Evolutionary conservation across 2,888 invertebrate species (phyloP).

Genomic region (Diarsia dahlii): DNA sequence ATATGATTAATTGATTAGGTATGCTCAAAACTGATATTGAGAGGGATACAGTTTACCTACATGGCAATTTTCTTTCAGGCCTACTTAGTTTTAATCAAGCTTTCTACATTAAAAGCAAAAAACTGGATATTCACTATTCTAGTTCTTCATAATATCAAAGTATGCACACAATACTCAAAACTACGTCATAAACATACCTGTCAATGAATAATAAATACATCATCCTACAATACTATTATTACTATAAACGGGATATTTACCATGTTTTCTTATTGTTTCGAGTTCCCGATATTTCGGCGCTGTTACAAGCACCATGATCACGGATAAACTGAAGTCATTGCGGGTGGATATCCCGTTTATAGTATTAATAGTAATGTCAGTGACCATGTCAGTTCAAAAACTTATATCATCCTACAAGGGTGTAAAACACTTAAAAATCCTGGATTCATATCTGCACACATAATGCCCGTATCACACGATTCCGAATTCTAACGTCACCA

Average conservation of each 20-base stretch:
- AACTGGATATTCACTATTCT: not conserved
- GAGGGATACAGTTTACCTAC: not conserved
- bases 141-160: not conserved
- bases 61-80: too few species aligned
- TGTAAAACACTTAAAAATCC: constrained; percentile 34
- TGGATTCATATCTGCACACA: constrained; percentile 22
- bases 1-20: not conserved
- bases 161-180: not conserved
- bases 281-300: too few species aligned
- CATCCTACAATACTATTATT: too few species aligned
- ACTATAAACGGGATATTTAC: too few species aligned
- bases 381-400: too few species aligned
- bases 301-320: too few species aligned
- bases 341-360: too few species aligned
- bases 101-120: not conserved
- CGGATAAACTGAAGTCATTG: too few species aligned
- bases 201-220: constrained; percentile 43
- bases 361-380: too few species aligned
- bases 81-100: not conserved
- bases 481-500: constrained; percentile 41
- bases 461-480: constrained; percentile 28
- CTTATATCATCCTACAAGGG: constrained; percentile 21
- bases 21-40: not conserved
- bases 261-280: too few species aligned
- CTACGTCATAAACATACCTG: constrained; percentile 11